phyloP scores from a whole-genome alignment of 2,113 vertebrate genomes.

The Eulemur rufifrons region DNA sequence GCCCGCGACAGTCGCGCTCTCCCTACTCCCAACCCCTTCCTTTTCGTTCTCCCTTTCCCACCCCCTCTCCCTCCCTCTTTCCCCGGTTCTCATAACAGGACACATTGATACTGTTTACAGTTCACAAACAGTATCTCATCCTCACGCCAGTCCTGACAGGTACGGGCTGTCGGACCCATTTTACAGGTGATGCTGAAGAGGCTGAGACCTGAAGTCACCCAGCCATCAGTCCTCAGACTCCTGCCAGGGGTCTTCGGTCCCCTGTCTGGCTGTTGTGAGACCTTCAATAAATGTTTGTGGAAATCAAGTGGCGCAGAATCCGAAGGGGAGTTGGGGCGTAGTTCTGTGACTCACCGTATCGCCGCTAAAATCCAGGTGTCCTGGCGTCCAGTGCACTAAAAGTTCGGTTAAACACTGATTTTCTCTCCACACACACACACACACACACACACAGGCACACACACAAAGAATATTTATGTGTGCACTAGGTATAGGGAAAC shows the following conservation, averaged over 20 bases:
- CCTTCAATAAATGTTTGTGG: neutral
- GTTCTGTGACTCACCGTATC: neutral
- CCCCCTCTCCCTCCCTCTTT: neutral
- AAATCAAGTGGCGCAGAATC: neutral
- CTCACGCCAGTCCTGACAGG: neutral
- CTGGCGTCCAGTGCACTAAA: neutral
- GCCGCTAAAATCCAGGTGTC: neutral
- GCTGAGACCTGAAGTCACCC: neutral
- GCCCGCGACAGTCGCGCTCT: fast-evolving
- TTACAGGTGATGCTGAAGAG: neutral
- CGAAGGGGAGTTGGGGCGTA: neutral
- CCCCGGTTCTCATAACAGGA: neutral
- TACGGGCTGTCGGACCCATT: neutral
- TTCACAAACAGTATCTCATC: neutral
- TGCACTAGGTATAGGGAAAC: neutral
- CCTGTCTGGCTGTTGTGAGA: neutral
- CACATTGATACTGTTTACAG: neutral
- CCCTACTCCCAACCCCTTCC: too few relatives aligned
- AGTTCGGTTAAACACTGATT: neutral
- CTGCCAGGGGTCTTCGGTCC: neutral
- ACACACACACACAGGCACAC: neutral
- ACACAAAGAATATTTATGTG: neutral
- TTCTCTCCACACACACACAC: neutral
- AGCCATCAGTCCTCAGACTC: neutral
- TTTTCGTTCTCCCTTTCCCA: neutral